These are phyloP conservation scores for Endotricha flammealis DNA, from an alignment of 2,888 invertebrate species.

Conservation along the genomic window DNA sequence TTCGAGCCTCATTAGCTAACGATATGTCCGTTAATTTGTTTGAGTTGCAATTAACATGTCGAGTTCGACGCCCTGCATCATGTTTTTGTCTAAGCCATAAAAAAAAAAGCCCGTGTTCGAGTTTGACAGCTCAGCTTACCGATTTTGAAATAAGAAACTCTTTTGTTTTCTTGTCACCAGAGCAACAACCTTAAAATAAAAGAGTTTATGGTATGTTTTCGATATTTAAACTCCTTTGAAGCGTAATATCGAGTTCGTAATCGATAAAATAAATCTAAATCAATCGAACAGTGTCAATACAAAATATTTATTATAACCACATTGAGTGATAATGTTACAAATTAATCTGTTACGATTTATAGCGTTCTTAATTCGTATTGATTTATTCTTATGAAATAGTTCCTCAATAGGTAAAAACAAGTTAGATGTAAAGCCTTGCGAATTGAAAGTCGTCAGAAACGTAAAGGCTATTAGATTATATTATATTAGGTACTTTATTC, in stretches of 20 bases:
- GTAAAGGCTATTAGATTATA: too few species aligned
- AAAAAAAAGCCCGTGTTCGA: conserved; percentile 25
- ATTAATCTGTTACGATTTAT: conserved; percentile 13
- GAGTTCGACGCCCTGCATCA: conserved; percentile 46
- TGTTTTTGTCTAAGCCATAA: conserved; percentile 34
- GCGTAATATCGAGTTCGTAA: conserved; percentile 23
- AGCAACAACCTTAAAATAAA: background rate
- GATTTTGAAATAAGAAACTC: conserved; percentile 15
- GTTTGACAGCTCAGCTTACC: conserved; percentile 38
- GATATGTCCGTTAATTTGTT: conserved; percentile 69
- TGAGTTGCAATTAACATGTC: conserved; percentile 71
- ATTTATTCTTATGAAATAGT: too few species aligned
- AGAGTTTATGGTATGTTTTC: background rate
- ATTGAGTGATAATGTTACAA: conserved; percentile 11
- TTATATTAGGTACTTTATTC: too few species aligned
- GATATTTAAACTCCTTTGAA: background rate
- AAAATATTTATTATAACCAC: conserved; percentile 19
- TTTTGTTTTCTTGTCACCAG: background rate
- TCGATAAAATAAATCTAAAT: too few species aligned
- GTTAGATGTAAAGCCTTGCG: too few species aligned
- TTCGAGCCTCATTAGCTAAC: conserved; percentile 57
- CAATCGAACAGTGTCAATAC: conserved; percentile 36
- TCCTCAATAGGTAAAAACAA: too few species aligned
- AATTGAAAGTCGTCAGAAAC: too few species aligned
- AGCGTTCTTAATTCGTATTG: background rate